Conservation (phyloP, 2,113 vertebrate genomes). For the Bettongia penicillata region DNA sequence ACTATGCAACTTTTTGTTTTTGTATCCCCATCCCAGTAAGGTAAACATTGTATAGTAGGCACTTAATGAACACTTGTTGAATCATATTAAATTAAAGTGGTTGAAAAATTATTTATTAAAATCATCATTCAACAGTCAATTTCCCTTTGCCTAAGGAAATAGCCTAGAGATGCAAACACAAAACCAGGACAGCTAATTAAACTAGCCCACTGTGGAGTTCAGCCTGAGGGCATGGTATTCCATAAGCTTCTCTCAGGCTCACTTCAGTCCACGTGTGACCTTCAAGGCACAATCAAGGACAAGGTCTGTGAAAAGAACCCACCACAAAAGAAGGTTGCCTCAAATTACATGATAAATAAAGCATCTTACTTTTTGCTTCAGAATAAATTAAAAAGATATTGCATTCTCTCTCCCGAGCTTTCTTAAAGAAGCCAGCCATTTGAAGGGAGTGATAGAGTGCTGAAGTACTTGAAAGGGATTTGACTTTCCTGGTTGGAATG, state of each 20-base stretch:
- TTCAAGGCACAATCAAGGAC: background rate
- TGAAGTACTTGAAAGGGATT: slow-evolving; percentile 37
- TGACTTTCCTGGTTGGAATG: background rate
- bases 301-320: background rate
- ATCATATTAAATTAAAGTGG: background rate
- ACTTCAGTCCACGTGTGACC: background rate
- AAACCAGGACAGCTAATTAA: background rate
- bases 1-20: slow-evolving; percentile 4
- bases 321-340: background rate
- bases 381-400: background rate
- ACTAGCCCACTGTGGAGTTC: background rate
- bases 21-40: background rate
- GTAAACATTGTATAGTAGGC: background rate
- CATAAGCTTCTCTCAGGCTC: background rate
- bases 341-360: slow-evolving; percentile 22
- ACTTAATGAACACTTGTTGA: background rate
- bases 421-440: background rate
- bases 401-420: background rate
- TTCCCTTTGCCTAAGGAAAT: background rate
- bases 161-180: background rate
- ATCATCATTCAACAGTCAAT: background rate
- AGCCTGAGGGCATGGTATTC: background rate
- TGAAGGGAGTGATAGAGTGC: background rate
- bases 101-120: background rate
- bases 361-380: background rate